Conservation (phyloP, 2,888 invertebrate genomes). For the Pyrgus malvae region DNA sequence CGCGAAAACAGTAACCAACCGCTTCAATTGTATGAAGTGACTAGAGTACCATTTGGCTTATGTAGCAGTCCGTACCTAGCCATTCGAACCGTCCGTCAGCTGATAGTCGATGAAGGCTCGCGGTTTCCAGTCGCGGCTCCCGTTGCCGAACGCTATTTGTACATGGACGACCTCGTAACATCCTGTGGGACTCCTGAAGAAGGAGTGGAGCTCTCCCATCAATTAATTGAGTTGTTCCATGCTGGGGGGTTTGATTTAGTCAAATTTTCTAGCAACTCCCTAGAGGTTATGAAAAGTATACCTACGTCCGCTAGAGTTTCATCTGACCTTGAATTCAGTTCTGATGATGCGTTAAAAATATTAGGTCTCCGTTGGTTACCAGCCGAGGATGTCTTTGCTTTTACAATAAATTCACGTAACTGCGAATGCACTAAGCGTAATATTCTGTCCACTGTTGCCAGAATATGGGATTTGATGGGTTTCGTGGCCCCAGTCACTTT, state of each 20-base stretch:
- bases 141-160: background rate
- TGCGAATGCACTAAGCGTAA: constrained; percentile 7
- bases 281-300: background rate
- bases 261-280: background rate
- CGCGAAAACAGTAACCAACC: background rate
- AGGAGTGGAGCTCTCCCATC: constrained; percentile 14
- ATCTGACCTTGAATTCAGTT: background rate
- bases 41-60: constrained; percentile 18
- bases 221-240: constrained; percentile 10
- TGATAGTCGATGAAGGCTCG: constrained; percentile 4
- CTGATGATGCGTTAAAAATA: constrained; percentile 13
- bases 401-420: background rate
- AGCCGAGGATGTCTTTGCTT: constrained; percentile 5
- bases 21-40: constrained; percentile 15
- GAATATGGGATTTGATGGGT: constrained; percentile 16
- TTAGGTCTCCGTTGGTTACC: constrained; percentile 18
- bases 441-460: constrained; percentile 5
- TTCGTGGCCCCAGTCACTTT: constrained; percentile 10
- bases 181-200: constrained; percentile 18
- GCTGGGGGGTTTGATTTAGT: constrained; percentile 6
- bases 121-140: background rate
- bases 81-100: constrained; percentile 26
- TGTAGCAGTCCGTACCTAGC: constrained; percentile 26
- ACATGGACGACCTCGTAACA: constrained; percentile 4
- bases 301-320: background rate